Conservation (phyloP, 1,140 invertebrate genomes). For the Drosophila eugracilis region DNA sequence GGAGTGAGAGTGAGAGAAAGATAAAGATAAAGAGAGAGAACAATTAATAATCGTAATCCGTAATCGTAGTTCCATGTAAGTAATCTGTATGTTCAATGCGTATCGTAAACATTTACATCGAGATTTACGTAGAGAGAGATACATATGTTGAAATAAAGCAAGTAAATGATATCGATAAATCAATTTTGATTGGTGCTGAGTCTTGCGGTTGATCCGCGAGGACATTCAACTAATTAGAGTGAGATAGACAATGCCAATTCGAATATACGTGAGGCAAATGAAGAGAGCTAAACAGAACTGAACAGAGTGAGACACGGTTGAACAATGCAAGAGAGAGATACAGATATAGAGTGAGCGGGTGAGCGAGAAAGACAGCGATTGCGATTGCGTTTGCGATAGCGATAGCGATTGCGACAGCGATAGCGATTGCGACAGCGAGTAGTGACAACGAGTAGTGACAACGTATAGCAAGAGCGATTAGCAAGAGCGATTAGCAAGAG, state of each 20-base stretch:
- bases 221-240: conserved; percentile 55
- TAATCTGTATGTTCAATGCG: conserved; percentile 50
- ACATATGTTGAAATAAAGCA: conserved; percentile 39
- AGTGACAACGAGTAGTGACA: conserved; percentile 7
- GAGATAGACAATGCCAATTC: conserved; percentile 42
- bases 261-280: conserved; percentile 32
- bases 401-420: conserved; percentile 21
- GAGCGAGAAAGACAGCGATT: conserved; percentile 18
- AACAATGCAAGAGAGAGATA: conserved; percentile 32
- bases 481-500: neutral
- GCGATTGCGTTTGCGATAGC: conserved; percentile 9
- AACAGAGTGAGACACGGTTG: conserved; percentile 47
- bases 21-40: conserved; percentile 32
- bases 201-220: conserved; percentile 26
- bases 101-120: conserved; percentile 57
- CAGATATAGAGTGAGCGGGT: conserved; percentile 1
- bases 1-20: conserved; percentile 24
- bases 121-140: conserved; percentile 52
- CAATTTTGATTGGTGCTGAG: conserved; percentile 31
- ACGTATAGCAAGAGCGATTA: neutral
- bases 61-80: conserved; percentile 31
- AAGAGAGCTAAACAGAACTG: conserved; percentile 36
- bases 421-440: too few relatives aligned
- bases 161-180: conserved; percentile 29
- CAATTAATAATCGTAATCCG: conserved; percentile 50